Conservation (phyloP, 2,888 invertebrate species). For the Matsumyia berberina region DNA sequence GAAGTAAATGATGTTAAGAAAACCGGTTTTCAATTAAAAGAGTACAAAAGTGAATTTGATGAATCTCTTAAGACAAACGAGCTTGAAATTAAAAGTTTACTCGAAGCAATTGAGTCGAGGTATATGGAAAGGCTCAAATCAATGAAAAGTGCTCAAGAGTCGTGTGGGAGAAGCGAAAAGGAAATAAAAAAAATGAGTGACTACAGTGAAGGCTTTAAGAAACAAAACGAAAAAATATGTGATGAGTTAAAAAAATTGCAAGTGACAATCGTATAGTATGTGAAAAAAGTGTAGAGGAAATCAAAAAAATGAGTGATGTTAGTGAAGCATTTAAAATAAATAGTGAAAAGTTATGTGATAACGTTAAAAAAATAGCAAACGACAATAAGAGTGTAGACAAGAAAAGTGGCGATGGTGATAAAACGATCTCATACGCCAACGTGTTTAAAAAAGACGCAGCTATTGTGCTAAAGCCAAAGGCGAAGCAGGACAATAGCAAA, state of each 20-base stretch:
- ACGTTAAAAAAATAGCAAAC: too few relatives aligned
- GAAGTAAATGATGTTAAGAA: background rate
- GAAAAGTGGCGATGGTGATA: too few relatives aligned
- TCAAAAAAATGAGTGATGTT: too few relatives aligned
- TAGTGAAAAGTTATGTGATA: too few relatives aligned
- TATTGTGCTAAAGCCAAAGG: slow-evolving; percentile 1
- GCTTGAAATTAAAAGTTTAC: background rate
- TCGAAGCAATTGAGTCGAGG: slow-evolving; percentile 1
- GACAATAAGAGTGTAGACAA: too few relatives aligned
- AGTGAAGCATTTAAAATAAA: too few relatives aligned
- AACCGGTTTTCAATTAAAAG: background rate
- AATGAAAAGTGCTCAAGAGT: background rate
- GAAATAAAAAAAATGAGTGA: background rate
- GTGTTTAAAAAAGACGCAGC: slow-evolving; percentile 12
- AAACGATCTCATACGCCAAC: background rate
- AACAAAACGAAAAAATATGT: too few relatives aligned
- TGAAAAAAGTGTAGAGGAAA: too few relatives aligned
- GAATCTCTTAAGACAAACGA: background rate
- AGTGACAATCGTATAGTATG: too few relatives aligned
- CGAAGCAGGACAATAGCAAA: background rate
- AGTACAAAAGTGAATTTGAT: slow-evolving; percentile 6
- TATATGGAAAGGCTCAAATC: background rate
- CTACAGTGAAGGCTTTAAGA: too few relatives aligned
- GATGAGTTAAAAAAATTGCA: too few relatives aligned
- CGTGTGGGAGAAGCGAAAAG: background rate